A percentile compares a stretch with the other conserved stretches of the same genome.
These are phyloP conservation scores for Drosophila pseudotalamancana DNA, from an alignment of 2,888 invertebrate species.

Conservation along the genomic window DNA sequence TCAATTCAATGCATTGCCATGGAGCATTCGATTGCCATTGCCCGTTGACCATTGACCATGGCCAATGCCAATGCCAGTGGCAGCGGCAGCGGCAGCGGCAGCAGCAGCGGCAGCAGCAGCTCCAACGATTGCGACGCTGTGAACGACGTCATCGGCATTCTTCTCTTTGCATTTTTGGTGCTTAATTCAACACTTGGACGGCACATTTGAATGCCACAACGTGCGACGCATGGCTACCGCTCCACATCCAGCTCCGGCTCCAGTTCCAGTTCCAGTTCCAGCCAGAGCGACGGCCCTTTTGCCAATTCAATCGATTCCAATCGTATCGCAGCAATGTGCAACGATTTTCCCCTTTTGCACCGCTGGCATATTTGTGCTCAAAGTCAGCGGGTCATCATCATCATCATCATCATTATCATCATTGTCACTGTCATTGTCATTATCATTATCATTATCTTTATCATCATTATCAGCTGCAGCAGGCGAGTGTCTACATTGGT, in stretches of 20 bases:
- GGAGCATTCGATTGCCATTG: slow-evolving; percentile 9
- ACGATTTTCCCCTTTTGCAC: slow-evolving; percentile 9
- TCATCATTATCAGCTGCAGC: neutral
- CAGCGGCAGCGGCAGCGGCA: slow-evolving; percentile 37
- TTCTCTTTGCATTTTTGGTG: slow-evolving; percentile 55
- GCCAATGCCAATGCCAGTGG: slow-evolving; percentile 42
- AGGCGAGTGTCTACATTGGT: slow-evolving; percentile 21
- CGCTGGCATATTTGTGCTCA: slow-evolving; percentile 51
- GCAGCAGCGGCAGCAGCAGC: too few species aligned
- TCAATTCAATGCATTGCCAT: slow-evolving; percentile 45
- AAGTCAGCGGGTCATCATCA: slow-evolving; percentile 63
- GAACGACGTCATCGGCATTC: slow-evolving; percentile 51
- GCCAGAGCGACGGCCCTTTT: too few species aligned
- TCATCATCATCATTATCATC: slow-evolving; percentile 24
- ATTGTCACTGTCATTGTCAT: neutral
- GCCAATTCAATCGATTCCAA: slow-evolving; percentile 18
- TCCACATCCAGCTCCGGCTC: neutral
- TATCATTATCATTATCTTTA: slow-evolving; percentile 1
- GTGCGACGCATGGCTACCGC: neutral
- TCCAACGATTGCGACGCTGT: too few species aligned
- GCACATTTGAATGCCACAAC: slow-evolving; percentile 51
- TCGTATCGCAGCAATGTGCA: slow-evolving; percentile 37
- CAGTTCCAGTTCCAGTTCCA: neutral
- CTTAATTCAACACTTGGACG: slow-evolving; percentile 59
- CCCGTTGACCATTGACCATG: slow-evolving; percentile 5